Conservation (phyloP, 2,888 invertebrate species). For the Itoplectis maculator region DNA sequence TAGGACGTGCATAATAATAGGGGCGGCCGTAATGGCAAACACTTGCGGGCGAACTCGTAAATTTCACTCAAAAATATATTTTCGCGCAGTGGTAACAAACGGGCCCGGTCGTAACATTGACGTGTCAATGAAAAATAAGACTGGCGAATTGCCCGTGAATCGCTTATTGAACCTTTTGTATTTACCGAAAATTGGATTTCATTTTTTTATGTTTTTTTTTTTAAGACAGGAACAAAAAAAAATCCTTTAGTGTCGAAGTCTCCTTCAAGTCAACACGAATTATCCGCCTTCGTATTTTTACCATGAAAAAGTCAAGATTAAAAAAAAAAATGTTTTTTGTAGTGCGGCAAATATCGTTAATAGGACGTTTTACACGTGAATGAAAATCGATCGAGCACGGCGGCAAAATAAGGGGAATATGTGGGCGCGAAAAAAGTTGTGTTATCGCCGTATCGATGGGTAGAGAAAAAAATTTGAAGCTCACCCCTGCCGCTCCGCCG, state of each 20-base stretch:
- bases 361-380: neutral
- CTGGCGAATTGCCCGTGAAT: neutral
- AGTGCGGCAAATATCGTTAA: neutral
- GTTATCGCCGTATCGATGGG: slow-evolving; percentile 39
- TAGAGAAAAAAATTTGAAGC: slow-evolving; percentile 61
- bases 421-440: slow-evolving; percentile 14
- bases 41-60: too few species aligned
- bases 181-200: neutral
- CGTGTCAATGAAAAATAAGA: neutral
- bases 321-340: neutral
- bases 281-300: neutral
- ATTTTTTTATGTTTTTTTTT: neutral
- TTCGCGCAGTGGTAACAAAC: neutral
- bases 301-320: too few species aligned
- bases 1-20: neutral
- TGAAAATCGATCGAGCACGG: neutral
- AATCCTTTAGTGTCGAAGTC: neutral
- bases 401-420: neutral
- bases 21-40: neutral
- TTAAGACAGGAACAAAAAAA: too few species aligned
- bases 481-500: slow-evolving; percentile 83
- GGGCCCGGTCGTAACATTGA: neutral
- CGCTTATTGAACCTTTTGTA: neutral
- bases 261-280: neutral
- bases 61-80: neutral